Conservation (phyloP, 2,113 vertebrate species). For the Kryptolebias marmoratus region DNA sequence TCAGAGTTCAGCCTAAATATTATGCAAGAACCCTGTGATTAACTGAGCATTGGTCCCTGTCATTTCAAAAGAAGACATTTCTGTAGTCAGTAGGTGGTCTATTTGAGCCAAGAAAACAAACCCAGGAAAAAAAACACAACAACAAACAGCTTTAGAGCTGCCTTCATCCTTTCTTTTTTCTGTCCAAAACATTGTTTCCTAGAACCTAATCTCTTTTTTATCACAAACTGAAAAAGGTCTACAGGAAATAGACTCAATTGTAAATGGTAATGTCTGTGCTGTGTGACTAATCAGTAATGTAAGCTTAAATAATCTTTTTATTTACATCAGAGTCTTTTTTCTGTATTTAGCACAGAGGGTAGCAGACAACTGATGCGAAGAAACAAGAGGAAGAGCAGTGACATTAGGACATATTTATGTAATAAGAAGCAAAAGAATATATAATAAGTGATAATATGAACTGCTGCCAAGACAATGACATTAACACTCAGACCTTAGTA, state of each 20-base stretch:
- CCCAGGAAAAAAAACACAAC: background rate
- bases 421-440: conserved; percentile 6
- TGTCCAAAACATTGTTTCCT: conserved; percentile 21
- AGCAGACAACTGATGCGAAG: background rate
- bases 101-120: conserved; percentile 4
- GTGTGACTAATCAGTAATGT: conserved; percentile 30
- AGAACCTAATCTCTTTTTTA: conserved; percentile 19
- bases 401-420: conserved; percentile 24
- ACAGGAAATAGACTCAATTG: conserved; percentile 13
- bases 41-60: background rate
- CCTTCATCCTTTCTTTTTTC: conserved; percentile 1
- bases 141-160: conserved; percentile 9
- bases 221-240: conserved; percentile 1
- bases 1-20: no score
- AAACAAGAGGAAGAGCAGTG: background rate
- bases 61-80: conserved; percentile 8
- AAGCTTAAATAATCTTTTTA: conserved; percentile 24
- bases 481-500: conserved; percentile 67
- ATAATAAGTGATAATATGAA: conserved; percentile 44
- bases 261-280: conserved; percentile 19
- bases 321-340: conserved; percentile 3
- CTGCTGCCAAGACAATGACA: conserved; percentile 64
- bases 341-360: background rate
- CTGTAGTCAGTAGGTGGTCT: background rate
- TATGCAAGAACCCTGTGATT: no score